These are phyloP conservation scores for Myodes glareolus DNA, from an alignment of 2,113 vertebrate genomes.

Conservation along the genomic window DNA sequence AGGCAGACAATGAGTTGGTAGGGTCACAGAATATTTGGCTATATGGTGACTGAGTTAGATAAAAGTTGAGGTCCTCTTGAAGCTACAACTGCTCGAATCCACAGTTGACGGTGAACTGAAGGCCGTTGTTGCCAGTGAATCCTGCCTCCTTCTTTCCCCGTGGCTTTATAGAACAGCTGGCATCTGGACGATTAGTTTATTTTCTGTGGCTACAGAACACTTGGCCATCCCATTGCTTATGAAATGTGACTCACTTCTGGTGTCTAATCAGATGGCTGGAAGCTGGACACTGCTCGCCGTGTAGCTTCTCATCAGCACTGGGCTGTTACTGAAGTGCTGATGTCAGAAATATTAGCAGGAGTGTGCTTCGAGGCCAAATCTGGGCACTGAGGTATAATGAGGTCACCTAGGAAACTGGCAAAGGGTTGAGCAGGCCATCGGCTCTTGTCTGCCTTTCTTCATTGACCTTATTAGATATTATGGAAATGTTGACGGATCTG, in stretches of 20 bases:
- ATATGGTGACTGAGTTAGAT: background rate
- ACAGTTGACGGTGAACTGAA: background rate
- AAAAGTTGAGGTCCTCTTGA: background rate
- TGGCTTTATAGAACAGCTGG: constrained; percentile 36
- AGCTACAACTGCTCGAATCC: background rate
- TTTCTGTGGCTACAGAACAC: constrained; percentile 35
- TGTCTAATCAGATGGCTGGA: constrained; percentile 26
- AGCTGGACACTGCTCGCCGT: constrained; percentile 29
- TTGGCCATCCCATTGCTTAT: constrained; percentile 4
- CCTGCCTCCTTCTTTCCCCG: background rate
- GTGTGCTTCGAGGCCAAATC: background rate
- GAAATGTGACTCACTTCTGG: constrained; percentile 55
- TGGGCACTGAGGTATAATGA: background rate
- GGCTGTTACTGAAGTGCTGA: constrained; percentile 17
- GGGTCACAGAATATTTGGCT: background rate
- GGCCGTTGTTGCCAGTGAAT: background rate
- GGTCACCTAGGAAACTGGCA: constrained; percentile 33
- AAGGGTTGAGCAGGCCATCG: background rate
- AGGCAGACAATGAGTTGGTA: background rate
- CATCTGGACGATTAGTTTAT: constrained; percentile 33
- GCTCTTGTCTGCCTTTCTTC: background rate
- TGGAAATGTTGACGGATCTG: background rate
- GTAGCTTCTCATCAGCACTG: constrained; percentile 24
- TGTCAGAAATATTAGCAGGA: constrained; percentile 45
- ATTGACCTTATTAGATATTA: background rate